A percentile compares a stretch with the other conserved stretches of the same genome.
These are phyloP conservation scores for Aldrovandia affinis DNA, from an alignment of 2,797 vertebrate genomes.

Conservation along the genomic window DNA sequence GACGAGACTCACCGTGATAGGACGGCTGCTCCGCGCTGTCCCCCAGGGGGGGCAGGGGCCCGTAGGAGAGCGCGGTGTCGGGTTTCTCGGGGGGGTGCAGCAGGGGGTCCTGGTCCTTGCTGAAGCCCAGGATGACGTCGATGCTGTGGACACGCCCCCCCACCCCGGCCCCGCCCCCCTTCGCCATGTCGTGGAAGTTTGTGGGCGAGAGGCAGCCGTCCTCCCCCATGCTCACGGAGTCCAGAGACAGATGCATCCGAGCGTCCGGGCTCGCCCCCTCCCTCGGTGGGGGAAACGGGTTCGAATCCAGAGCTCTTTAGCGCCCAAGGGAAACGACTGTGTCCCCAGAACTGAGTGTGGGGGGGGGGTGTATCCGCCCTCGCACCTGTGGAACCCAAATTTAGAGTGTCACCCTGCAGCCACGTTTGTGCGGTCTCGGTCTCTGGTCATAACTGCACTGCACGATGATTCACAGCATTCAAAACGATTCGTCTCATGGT, in stretches of 20 bases:
- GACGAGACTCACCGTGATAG: slow-evolving; percentile 73
- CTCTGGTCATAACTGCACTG: too few species aligned
- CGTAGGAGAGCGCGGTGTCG: slow-evolving; percentile 58
- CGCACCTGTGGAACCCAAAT: too few species aligned
- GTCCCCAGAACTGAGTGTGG: too few species aligned
- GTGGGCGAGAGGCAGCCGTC: slow-evolving; percentile 71
- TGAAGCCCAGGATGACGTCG: slow-evolving; percentile 81
- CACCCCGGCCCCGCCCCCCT: slow-evolving; percentile 65
- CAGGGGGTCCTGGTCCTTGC: slow-evolving; percentile 77
- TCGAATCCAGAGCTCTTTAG: not conserved
- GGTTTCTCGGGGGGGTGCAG: slow-evolving; percentile 68
- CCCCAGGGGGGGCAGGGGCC: slow-evolving; percentile 64
- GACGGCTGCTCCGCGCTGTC: slow-evolving; percentile 64
- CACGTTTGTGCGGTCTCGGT: too few species aligned
- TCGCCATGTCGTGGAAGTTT: slow-evolving; percentile 75
- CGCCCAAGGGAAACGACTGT: not conserved
- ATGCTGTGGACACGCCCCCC: slow-evolving; percentile 77
- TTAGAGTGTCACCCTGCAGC: too few species aligned
- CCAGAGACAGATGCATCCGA: slow-evolving; percentile 82
- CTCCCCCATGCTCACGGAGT: slow-evolving; percentile 77
- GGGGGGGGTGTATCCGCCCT: too few species aligned
- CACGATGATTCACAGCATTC: too few species aligned
- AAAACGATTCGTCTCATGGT: too few species aligned
- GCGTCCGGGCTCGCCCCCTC: slow-evolving; percentile 26
- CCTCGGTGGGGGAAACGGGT: slow-evolving; percentile 11